Evolutionary conservation across 2,797 vertebrate species (phyloP).

Genomic region (Gobio occitaniae): DNA sequence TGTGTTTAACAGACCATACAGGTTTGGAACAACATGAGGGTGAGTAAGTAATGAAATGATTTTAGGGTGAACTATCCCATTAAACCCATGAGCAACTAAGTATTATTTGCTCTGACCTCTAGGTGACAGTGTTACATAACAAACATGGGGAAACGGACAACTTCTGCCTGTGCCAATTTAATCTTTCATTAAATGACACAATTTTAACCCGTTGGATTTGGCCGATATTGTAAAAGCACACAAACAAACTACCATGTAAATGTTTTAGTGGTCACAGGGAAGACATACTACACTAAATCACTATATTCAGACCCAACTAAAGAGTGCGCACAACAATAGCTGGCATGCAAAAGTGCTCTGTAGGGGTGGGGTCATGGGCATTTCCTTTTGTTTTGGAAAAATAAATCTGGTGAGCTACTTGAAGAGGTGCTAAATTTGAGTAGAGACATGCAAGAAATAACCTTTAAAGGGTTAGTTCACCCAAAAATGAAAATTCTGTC

Average conservation of each 20-base stretch:
- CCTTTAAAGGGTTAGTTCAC: background rate
- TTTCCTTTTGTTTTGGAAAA: conserved; percentile 38
- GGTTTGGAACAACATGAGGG: too few relatives aligned
- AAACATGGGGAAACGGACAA: conserved; percentile 40
- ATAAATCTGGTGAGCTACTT: conserved; percentile 33
- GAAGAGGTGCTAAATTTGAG: conserved; percentile 33
- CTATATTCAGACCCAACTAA: conserved; percentile 27
- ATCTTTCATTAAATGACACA: conserved; percentile 74
- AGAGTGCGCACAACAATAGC: conserved; percentile 2
- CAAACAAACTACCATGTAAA: conserved; percentile 61
- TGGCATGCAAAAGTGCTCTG: conserved; percentile 12
- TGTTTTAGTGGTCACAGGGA: background rate
- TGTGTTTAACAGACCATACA: too few relatives aligned
- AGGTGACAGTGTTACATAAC: conserved; percentile 72
- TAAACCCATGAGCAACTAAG: background rate
- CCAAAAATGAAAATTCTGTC: too few relatives aligned
- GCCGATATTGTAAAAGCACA: conserved; percentile 68
- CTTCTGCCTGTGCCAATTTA: conserved; percentile 44
- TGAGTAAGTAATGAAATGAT: too few relatives aligned
- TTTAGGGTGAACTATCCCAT: too few relatives aligned
- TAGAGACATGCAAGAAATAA: conserved; percentile 52
- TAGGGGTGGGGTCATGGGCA: background rate
- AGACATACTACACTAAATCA: background rate
- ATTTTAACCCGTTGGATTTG: conserved; percentile 74
- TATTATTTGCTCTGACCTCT: conserved; percentile 62